A percentile compares a stretch with the other conserved stretches of the same genome.
Evolutionary conservation across 23 tunicate species (phyloP).

Genomic region (Trididemnum miniatum): DNA sequence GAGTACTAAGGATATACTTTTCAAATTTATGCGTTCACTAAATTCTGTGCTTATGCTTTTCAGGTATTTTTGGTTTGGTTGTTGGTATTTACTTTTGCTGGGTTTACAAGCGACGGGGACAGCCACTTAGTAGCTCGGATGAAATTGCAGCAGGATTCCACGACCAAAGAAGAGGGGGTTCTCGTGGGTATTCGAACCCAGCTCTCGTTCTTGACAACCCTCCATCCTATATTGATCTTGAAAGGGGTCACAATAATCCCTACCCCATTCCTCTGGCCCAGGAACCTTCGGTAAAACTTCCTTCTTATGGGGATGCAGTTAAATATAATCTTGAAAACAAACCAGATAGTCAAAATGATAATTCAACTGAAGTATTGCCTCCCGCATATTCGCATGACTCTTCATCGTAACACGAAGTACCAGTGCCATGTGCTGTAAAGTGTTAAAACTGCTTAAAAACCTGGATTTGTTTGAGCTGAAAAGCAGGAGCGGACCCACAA

Average conservation of each 20-base stretch:
- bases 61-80: background rate
- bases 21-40: too few relatives aligned
- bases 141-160: slow-evolving; percentile 7
- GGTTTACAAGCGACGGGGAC: background rate
- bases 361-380: background rate
- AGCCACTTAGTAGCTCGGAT: background rate
- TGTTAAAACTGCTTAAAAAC: too few relatives aligned
- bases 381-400: background rate
- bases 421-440: too few relatives aligned
- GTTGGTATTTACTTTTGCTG: slow-evolving; percentile 24
- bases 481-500: too few relatives aligned
- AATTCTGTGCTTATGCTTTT: background rate
- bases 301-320: slow-evolving; percentile 20
- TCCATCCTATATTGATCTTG: background rate
- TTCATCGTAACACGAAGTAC: too few relatives aligned
- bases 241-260: background rate
- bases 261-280: background rate
- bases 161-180: background rate
- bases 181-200: background rate
- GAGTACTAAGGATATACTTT: too few relatives aligned
- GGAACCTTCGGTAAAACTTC: background rate
- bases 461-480: too few relatives aligned
- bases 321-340: background rate
- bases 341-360: background rate
- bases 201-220: slow-evolving; percentile 8